Base-by-base conservation (phyloP, 2,113 vertebrate genomes). In the Takifugu flavidus region DNA sequence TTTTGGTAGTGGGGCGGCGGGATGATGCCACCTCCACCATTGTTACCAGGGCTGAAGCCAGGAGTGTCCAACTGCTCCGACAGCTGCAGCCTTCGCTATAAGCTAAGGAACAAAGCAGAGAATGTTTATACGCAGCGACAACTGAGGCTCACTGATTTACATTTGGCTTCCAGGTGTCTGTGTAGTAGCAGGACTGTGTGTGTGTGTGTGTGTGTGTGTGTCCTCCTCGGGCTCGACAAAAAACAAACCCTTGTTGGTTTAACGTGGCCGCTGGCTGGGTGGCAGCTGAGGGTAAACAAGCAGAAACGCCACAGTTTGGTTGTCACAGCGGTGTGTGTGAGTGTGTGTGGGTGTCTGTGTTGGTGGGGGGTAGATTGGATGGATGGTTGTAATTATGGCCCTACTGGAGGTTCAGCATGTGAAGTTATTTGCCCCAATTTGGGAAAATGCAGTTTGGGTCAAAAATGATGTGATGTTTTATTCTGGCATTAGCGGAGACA, bases 111-210 rank as follows among this genome's bases (percentile, higher is more conserved):
- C 56, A 66, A 66, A 67, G 53, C 5, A 25, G 0, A 1, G 42
- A 49, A 62, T 27, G 55, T 39, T 59, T 20, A 65, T 31, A 13
- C 34, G 68, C 60, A 31, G 45, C 29, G 3, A 65, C 73, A 67
- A 65, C 62, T 54, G 49, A 70, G 53, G 29, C 43, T 42, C 65
- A 26, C 31, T 20, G 49, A 70, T 72, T 29, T 64, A 54, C 74
- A 73, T 65, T 75, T 72, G 63, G 50, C 65, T 46, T 29, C 65
- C 79, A 83, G 82, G 74, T 81, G 82, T 63, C 55, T 43, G 53
- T 25, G 27, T 0, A 1, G n/a, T 4, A n/a, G 56, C 4, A 27
- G 53, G 13, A 27, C 25, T 6, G 45, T 46, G 44, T 46, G 44
- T 46, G 1, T 5, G 52, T 44, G 11, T 6, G 71, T 7, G 34